phyloP scores from a whole-genome alignment of 2,888 invertebrate species.

The Dexiosoma caninum region DNA sequence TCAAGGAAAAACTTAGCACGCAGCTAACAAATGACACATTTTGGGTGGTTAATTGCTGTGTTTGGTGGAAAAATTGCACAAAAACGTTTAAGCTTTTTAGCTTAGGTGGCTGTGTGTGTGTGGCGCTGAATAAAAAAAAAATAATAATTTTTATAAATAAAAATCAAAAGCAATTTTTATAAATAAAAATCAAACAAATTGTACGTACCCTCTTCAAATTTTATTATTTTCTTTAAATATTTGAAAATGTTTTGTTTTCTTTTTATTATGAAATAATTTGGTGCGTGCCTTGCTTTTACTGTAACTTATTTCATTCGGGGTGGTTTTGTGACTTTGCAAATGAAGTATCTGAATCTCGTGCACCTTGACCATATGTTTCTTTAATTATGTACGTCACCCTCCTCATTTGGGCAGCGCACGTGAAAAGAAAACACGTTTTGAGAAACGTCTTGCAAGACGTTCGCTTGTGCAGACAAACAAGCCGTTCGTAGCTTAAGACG shows the following conservation, averaged over 20 bases:
- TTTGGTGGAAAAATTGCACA: neutral
- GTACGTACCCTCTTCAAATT: neutral
- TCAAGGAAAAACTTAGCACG: conserved; percentile 54
- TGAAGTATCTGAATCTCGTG: neutral
- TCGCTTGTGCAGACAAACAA: neutral
- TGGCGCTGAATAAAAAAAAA: no score
- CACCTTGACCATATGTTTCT: conserved; percentile 49
- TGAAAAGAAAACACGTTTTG: conserved; percentile 38
- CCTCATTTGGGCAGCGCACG: conserved; percentile 24
- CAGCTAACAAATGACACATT: conserved; percentile 43
- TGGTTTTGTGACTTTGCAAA: conserved; percentile 5
- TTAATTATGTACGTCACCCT: conserved; percentile 53
- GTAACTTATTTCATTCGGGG: neutral
- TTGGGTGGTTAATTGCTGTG: conserved; percentile 17
- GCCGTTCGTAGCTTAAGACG: conserved; percentile 39
- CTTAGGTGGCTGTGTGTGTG: no score
- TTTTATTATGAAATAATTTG: conserved; percentile 12
- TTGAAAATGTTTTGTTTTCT: no score
- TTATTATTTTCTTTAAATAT: neutral
- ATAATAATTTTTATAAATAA: no score
- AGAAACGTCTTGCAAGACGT: conserved; percentile 42
- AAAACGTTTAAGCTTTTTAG: neutral
- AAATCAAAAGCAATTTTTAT: no score
- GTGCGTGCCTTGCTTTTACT: conserved; percentile 17
- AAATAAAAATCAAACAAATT: neutral